Evolutionary conservation across 2,113 vertebrate species (phyloP), one percentile per base, ranked within the genome.

Genomic region (Chaetorhynchus papuensis): DNA sequence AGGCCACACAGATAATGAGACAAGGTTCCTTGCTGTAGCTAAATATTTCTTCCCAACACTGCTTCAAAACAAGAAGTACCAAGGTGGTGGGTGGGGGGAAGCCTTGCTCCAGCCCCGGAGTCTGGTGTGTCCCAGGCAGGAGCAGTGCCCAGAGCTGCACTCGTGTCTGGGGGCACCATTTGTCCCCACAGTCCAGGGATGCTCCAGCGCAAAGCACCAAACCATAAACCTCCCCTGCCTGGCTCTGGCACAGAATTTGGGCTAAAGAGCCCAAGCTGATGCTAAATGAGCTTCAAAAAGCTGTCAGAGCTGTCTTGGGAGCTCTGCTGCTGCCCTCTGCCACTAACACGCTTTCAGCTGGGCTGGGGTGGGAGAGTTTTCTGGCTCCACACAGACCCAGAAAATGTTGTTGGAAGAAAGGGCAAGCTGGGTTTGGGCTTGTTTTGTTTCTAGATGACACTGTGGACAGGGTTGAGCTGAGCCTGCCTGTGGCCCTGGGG

Each of bases 1-100:
- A 95, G 72, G 60, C 86, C 91, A 28, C 69, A 61, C 6, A 12
- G 70, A 94, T 88, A 96, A 95, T 71, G 90, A 97, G 92, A 57
- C 47, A 33, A 75, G 5, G 44, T 53, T 93, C 39, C 23, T 91
- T 0, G 0, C 53, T 83, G 57, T n/a, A 80, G 70, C 52, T 33
- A 35, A 56, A 60, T 33, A 37, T 69, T 89, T 86, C 49, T 92
- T 84, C 70, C 71, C 74, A 41, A 30, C 13, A 35, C 39, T 85
- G 21, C 63, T 71, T 65, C 70, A 63, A 69, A 82, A 69, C 1
- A 4, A 27, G 19, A 63, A 37, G 33, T 4, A 4, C 39, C 1
- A 2, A 13, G 37, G 10, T 1, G 3, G 14, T 0, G 13, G 35
- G 15, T 0, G 0, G 42, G 69, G 47, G 39, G 35, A 33, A 44